These are phyloP conservation scores for Apamea epomidion DNA, from an alignment of 2,888 invertebrate species.

Conservation along the genomic window DNA sequence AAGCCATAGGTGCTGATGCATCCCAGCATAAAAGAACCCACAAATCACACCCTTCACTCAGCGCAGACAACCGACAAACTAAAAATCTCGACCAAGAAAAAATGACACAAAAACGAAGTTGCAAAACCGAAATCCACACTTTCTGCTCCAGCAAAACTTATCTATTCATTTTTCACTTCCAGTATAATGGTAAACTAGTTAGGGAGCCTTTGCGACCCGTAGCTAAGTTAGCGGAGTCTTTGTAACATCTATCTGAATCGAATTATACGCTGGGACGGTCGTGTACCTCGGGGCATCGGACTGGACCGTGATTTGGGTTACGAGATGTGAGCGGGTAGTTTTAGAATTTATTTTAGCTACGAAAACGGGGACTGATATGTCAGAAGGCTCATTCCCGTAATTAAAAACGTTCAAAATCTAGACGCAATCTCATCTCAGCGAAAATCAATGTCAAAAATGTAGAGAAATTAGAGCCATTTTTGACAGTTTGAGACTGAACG, in stretches of 20 bases:
- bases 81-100: conserved; percentile 30
- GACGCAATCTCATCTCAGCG: no score
- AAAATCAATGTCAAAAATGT: no score
- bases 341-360: not conserved
- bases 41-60: conserved; percentile 30
- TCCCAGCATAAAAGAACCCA: conserved; percentile 17
- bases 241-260: conserved; percentile 83
- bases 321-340: conserved; percentile 31
- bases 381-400: not conserved
- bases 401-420: no score
- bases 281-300: conserved; percentile 63
- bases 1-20: conserved; percentile 14
- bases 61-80: conserved; percentile 22
- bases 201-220: conserved; percentile 67
- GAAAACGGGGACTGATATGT: not conserved
- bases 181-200: conserved; percentile 76
- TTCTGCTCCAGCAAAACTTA: conserved; percentile 54
- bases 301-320: conserved; percentile 9
- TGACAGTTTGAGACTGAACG: no score
- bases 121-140: conserved; percentile 52
- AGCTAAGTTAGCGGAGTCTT: conserved; percentile 74
- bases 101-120: conserved; percentile 37
- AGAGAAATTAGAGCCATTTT: no score
- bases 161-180: conserved; percentile 68
- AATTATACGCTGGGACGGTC: conserved; percentile 74